Base-by-base conservation (phyloP, 2,888 invertebrate genomes). In the Panzeria rudis region DNA sequence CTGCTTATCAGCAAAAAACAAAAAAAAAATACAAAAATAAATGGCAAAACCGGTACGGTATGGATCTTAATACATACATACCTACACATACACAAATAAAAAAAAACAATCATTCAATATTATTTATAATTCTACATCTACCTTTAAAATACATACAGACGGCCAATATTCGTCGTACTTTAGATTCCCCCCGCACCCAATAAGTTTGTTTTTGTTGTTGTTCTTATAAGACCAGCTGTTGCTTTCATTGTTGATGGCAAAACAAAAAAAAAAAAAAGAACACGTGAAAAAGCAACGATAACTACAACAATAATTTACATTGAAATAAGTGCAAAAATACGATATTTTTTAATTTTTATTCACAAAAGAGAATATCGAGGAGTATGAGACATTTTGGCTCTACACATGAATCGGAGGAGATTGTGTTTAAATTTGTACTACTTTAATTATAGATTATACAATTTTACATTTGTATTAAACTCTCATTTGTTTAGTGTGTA, bases 301-400 rank as follows among this genome's bases (percentile, higher is more conserved):
- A 41, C 23, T 47, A 29, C n/a, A 66, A 44, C 29, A 47, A 47
- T 23, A 62, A 41, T 62, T 62, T 62, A 62, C 13, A 62, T 41
- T 62, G 20, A 23, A 38, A 38, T 59, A 59, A 59, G 29, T 59
- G 59, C 59, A 59, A 32, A 59, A 59, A 59, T 35, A 59, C 35
- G n/a, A 2, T 17, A 59, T 50, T 44, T 77, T 50, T 61, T 13
- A 78, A 77, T 52, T 69, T 23, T 20, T 35, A 25, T 32, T 23
- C 9, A 62, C 59, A 32, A 59, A 59, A 32, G 50, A 71, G 20
- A 25, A 29, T 38, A 13, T 38, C n/a, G 20, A 25, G 15, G 44
- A 15, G 44, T 61, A 52, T 61, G 61, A 69, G 52, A 71, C 62
- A 25, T 61, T 61, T 62, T 52, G 78, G 29, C 54, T 32, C 38